phyloP scores from a whole-genome alignment of 2,888 invertebrate genomes.

The Xylota segnis region DNA sequence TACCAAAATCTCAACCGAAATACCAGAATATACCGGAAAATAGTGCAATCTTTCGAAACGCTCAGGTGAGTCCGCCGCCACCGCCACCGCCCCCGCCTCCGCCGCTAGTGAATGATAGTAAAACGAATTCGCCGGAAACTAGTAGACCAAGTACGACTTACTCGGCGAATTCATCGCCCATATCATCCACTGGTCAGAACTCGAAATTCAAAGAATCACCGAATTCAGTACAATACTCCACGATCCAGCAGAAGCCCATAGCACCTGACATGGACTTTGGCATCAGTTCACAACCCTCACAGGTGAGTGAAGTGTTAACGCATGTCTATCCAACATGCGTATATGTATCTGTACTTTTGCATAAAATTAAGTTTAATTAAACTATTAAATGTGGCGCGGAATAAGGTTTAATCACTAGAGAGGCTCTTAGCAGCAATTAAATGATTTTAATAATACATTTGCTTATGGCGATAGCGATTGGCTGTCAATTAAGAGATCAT shows the following conservation, averaged over 20 bases:
- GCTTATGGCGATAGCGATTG: neutral
- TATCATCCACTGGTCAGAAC: slow-evolving; percentile 56
- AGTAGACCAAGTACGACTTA: slow-evolving; percentile 61
- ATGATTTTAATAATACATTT: neutral
- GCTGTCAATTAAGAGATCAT: neutral
- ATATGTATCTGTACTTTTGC: neutral
- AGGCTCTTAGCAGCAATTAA: neutral
- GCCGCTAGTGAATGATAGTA: slow-evolving; percentile 69
- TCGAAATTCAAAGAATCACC: slow-evolving; percentile 66
- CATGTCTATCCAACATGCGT: neutral
- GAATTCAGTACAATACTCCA: slow-evolving; percentile 68
- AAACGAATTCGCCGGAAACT: slow-evolving; percentile 56
- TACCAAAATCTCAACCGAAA: slow-evolving; percentile 78
- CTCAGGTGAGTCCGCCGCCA: slow-evolving; percentile 53
- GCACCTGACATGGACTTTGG: slow-evolving; percentile 79
- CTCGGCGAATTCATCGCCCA: slow-evolving; percentile 64
- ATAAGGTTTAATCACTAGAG: neutral
- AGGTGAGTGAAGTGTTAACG: slow-evolving; percentile 77
- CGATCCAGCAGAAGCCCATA: slow-evolving; percentile 63
- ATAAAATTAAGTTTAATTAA: neutral
- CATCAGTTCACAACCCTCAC: slow-evolving; percentile 81
- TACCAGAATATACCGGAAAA: slow-evolving; percentile 82
- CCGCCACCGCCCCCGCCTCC: slow-evolving; percentile 50
- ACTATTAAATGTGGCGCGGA: neutral
- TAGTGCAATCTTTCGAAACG: slow-evolving; percentile 79